Conservation (phyloP, 1,140 invertebrate genomes). For the Lasioglossum baleicum region DNA sequence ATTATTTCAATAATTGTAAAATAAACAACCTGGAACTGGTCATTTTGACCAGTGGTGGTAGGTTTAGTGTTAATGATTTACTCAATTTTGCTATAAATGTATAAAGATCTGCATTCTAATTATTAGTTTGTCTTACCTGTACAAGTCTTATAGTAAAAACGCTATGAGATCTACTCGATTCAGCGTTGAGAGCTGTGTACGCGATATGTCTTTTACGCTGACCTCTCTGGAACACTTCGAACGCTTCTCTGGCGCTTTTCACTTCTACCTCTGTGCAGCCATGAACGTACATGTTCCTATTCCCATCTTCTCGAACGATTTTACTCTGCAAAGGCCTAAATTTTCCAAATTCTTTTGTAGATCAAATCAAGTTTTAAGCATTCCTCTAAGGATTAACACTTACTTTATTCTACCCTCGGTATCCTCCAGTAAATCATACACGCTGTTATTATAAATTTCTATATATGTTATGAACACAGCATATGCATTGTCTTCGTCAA, state of each 20-base stretch:
- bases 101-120: too few relatives aligned
- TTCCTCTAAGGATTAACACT: constrained; percentile 20
- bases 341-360: constrained; percentile 8
- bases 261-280: constrained; percentile 94
- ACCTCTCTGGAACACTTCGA: constrained; percentile 89
- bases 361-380: neutral
- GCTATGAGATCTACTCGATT: constrained; percentile 95
- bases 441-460: constrained; percentile 98
- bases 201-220: constrained; percentile 92
- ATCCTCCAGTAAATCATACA: constrained; percentile 96
- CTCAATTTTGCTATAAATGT: neutral
- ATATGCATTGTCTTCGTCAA: constrained; percentile 91
- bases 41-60: too few relatives aligned
- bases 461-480: constrained; percentile 98
- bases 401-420: constrained; percentile 81
- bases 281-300: constrained; percentile 94
- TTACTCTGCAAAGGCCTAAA: constrained; percentile 82
- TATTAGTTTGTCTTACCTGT: constrained; percentile 79
- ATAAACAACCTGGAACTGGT: too few relatives aligned
- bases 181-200: constrained; percentile 92
- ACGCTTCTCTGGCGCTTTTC: constrained; percentile 93
- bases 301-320: constrained; percentile 87
- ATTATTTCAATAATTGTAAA: too few relatives aligned
- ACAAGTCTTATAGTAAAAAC: constrained; percentile 95
- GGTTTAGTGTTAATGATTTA: too few relatives aligned